Conservation (phyloP, 2,797 vertebrate species). For the Jordanella pulchra region DNA sequence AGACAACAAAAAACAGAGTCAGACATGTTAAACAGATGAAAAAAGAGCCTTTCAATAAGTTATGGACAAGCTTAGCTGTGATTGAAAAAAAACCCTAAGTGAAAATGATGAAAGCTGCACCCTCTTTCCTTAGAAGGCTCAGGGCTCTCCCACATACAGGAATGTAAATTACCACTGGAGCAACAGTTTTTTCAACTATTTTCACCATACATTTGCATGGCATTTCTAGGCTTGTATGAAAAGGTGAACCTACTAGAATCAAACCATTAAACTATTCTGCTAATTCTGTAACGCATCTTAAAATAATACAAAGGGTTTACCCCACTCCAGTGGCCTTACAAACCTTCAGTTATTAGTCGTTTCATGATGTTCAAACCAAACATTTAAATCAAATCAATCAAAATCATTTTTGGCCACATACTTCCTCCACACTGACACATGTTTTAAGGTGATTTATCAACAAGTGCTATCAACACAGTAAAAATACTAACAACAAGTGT, state of each 20-base stretch:
- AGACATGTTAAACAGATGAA: not conserved
- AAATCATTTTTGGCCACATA: not conserved
- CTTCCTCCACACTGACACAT: too few species aligned
- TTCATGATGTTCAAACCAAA: not conserved
- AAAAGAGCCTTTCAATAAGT: not conserved
- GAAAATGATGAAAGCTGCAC: not conserved
- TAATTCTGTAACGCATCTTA: not conserved
- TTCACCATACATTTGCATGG: not conserved
- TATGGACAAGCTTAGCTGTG: not conserved
- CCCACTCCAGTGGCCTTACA: not conserved
- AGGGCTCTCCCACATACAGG: not conserved
- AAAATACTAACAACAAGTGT: not conserved
- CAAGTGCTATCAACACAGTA: too few species aligned
- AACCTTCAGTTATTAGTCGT: not conserved
- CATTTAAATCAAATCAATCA: not conserved
- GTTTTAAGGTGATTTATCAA: too few species aligned
- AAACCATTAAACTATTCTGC: not conserved
- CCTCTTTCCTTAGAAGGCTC: not conserved
- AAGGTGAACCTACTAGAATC: not conserved
- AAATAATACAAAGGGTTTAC: not conserved
- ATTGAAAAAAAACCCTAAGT: not conserved
- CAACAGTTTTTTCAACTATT: not conserved
- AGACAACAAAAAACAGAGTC: not conserved
- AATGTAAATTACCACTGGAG: not conserved
- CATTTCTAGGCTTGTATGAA: not conserved